Conservation (phyloP, 2,797 vertebrate genomes). For the Sternarchorhynchus goeldii region DNA sequence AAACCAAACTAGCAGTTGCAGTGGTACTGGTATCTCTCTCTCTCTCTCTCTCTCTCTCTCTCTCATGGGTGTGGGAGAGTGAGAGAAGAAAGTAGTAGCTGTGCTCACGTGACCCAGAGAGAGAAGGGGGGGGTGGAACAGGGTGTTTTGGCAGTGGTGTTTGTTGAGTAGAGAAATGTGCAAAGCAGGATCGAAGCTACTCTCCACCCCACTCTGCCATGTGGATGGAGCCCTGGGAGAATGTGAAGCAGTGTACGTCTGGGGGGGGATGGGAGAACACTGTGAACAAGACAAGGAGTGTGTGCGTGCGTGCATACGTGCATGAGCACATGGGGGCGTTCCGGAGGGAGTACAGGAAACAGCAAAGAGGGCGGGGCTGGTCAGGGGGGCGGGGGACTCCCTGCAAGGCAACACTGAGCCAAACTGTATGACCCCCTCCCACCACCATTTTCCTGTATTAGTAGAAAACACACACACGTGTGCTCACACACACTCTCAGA, state of each 20-base stretch:
- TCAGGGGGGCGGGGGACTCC: slow-evolving; percentile 6
- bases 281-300: slow-evolving; percentile 6
- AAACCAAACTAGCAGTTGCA: no score
- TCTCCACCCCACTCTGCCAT: no score
- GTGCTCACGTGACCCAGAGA: no score
- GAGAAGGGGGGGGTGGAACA: no score
- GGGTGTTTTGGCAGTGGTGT: no score
- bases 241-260: slow-evolving; percentile 53
- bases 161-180: not conserved
- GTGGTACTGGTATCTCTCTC: no score
- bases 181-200: no score
- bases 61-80: no score
- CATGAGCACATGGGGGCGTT: slow-evolving; percentile 31
- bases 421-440: slow-evolving; percentile 68
- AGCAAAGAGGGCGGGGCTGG: slow-evolving; percentile 50
- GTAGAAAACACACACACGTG: slow-evolving; percentile 22
- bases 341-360: slow-evolving; percentile 29
- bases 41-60: no score
- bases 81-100: no score
- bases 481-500: slow-evolving; percentile 20
- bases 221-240: no score
- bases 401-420: slow-evolving; percentile 67
- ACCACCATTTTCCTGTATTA: slow-evolving; percentile 59
- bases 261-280: slow-evolving; percentile 57
- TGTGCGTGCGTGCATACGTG: slow-evolving; percentile 20